phyloP scores from a whole-genome alignment of 2,888 invertebrate genomes.

The Abscondita cerata region DNA sequence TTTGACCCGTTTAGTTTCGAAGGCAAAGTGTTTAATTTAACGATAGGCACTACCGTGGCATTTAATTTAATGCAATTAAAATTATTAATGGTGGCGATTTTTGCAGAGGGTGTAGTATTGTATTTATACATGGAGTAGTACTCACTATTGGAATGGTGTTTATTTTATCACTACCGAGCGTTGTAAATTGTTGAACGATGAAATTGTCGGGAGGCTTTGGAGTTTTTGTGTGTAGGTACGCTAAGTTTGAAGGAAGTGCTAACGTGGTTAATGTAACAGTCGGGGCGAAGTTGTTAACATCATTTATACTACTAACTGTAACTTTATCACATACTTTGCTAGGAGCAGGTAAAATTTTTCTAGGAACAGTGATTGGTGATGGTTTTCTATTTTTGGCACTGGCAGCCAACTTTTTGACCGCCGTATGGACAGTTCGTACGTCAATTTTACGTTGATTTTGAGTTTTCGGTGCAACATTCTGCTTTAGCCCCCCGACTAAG shows the following conservation, averaged over 20 bases:
- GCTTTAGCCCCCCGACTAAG: conserved; percentile 49
- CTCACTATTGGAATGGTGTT: conserved; percentile 54
- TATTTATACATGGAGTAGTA: conserved; percentile 53
- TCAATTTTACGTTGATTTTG: conserved; percentile 50
- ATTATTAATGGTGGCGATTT: conserved; percentile 54
- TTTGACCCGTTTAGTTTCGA: conserved; percentile 35
- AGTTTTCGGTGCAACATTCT: conserved; percentile 33
- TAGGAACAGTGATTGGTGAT: conserved; percentile 52
- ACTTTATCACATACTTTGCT: conserved; percentile 53
- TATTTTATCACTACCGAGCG: conserved; percentile 52
- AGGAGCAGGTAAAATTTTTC: conserved; percentile 58
- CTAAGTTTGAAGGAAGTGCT: conserved; percentile 54
- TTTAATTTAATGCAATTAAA: conserved; percentile 58
- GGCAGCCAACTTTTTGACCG: conserved; percentile 49
- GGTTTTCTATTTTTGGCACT: conserved; percentile 49
- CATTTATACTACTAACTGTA: conserved; percentile 40
- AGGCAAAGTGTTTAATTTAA: conserved; percentile 56
- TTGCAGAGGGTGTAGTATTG: conserved; percentile 54
- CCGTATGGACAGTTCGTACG: conserved; percentile 51
- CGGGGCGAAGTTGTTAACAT: conserved; percentile 52
- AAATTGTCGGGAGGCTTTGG: conserved; percentile 55
- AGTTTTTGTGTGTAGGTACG: conserved; percentile 57
- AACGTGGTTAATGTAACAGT: conserved; percentile 55
- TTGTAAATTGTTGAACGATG: conserved; percentile 54
- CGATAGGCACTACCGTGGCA: conserved; percentile 59